phyloP scores from a whole-genome alignment of 2,113 vertebrate species.

The Vicugna pacos region DNA sequence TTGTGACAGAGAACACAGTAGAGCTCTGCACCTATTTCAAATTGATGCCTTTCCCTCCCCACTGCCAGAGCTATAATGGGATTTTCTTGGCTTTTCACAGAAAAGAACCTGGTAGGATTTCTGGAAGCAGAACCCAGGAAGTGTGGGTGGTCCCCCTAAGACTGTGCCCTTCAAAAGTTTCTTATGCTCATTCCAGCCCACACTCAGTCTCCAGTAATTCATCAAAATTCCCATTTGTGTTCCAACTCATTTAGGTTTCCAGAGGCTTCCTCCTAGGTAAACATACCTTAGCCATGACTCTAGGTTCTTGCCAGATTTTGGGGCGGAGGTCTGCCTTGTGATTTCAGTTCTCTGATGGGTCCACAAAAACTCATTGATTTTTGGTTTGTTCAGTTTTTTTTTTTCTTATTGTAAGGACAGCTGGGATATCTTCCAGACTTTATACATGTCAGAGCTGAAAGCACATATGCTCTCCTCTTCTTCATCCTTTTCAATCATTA shows the following conservation, averaged over 20 bases:
- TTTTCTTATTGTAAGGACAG: not conserved
- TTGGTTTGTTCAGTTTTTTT: not conserved
- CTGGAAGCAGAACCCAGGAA: not conserved
- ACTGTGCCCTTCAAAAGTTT: not conserved
- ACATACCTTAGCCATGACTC: not conserved
- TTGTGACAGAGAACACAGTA: not conserved
- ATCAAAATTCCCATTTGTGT: not conserved
- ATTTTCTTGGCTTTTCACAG: conserved; percentile 8
- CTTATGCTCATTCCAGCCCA: not conserved
- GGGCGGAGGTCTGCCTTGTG: not conserved
- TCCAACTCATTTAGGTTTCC: not conserved
- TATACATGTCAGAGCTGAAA: not conserved
- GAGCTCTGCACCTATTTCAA: not conserved
- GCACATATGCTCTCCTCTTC: not conserved
- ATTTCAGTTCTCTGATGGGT: not conserved
- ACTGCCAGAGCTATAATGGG: not conserved
- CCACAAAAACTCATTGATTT: not conserved
- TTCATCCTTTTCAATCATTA: not conserved
- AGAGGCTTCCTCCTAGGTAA: not conserved
- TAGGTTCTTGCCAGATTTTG: not conserved
- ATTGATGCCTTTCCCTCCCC: not conserved
- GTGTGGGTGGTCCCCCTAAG: not conserved
- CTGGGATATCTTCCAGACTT: not conserved
- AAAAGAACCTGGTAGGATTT: not conserved
- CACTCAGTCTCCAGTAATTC: not conserved